phyloP scores from a whole-genome alignment of 2,113 vertebrate species.

The Chelonoidis abingdonii region DNA sequence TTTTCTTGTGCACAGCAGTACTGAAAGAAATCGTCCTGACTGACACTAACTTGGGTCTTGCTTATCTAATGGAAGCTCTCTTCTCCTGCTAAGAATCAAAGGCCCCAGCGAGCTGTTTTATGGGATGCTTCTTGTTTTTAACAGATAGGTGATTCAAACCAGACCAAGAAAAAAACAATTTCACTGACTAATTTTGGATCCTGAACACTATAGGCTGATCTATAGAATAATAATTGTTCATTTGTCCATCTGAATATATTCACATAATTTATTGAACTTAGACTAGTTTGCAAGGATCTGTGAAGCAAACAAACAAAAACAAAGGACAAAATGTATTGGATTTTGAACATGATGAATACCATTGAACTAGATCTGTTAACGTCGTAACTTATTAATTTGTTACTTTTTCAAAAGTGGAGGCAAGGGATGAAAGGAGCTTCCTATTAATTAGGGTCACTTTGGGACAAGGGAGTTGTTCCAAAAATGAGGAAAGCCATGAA shows the following conservation, averaged over 20 bases:
- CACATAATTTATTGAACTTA: background rate
- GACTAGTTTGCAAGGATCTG: background rate
- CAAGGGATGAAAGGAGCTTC: background rate
- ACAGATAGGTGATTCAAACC: background rate
- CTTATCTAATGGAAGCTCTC: constrained; percentile 13
- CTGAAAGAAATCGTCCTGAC: background rate
- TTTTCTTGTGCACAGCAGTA: background rate
- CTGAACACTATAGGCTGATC: background rate
- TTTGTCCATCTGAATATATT: background rate
- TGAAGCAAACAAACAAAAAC: background rate
- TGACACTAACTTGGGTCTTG: constrained; percentile 9
- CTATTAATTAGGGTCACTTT: background rate
- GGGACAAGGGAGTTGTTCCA: background rate
- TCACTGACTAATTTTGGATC: background rate
- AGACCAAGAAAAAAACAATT: background rate
- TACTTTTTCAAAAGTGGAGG: background rate
- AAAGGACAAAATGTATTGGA: background rate
- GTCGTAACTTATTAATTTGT: background rate
- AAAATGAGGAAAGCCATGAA: rapidly evolving
- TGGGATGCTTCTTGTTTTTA: constrained; percentile 9
- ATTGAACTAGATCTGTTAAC: background rate
- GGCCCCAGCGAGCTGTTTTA: background rate
- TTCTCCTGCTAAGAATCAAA: constrained; percentile 43
- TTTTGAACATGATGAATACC: background rate
- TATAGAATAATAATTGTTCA: background rate